Base-by-base conservation (phyloP, 2,797 vertebrate species). In the Lepidocolaptes lacrymiger region DNA sequence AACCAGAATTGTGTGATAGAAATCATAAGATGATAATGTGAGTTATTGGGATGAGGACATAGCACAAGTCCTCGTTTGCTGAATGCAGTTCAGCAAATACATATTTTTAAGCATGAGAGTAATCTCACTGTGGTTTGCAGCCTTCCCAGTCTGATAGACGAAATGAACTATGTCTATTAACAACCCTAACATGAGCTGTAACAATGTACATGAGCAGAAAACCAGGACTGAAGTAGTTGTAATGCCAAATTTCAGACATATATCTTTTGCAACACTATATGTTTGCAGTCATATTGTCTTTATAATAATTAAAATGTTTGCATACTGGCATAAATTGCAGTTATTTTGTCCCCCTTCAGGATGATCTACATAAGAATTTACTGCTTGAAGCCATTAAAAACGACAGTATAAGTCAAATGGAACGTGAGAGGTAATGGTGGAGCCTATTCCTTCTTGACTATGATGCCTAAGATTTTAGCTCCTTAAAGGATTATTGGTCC, bases 341-440 rank as follows among this genome's bases (percentile, higher is more conserved):
- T 79, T 89, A 26, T 62, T 95, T 49, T 79, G 37, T 88, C 75
- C 21, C 95, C 79, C 74, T 96, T 41, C 71, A 99, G 99, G 99
- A 99, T 93, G 99, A 99, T 96, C 95, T 98, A 41, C 98, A 98
- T 91, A 97, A 98, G 10, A 99, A 98, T 72, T 97, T 99, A 97
- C 96, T 99, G 64, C 98, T 98, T 30, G 99, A 99, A 97, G 99
- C 99, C 75, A 99, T 99, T 89, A 99, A 99, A 98, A 99, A 99
- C 34, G 99, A 99, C 97, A 98, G 96, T 82, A 98, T 99, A 88
- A 98, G 99, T 92, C 98, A 99, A 98, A 99, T 99, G 98, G 99
- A 99, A 96, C 97, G 98, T 97, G 98, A 99, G 76, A 97, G 99
- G 99, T 99, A 98, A 95, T 71, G 36, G 48, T 86, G 36, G 24